phyloP scores from a whole-genome alignment of 1,140 invertebrate genomes.

The Neodiprion lecontei region DNA sequence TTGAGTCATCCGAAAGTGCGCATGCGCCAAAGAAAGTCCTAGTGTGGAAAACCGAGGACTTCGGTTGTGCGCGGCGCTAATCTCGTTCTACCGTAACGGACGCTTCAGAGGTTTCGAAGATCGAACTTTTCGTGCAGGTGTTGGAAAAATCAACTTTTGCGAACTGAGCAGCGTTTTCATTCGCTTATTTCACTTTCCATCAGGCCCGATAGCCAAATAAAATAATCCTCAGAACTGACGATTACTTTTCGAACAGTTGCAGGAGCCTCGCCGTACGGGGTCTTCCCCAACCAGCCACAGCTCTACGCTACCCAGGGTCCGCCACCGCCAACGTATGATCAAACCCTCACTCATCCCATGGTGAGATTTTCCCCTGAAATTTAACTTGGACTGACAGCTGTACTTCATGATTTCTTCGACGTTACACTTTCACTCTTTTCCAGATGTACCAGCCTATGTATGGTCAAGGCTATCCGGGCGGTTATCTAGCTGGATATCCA shows the following conservation, averaged over 20 bases:
- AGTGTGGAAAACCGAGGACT: no score
- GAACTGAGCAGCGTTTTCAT: no score
- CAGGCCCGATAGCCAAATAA: no score
- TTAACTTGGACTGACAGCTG: neutral
- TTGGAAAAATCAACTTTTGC: no score
- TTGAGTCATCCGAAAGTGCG: no score
- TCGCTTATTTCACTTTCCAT: no score
- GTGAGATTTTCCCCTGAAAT: constrained; percentile 52
- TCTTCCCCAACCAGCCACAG: constrained; percentile 67
- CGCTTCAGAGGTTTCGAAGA: no score
- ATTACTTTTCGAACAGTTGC: constrained; percentile 58
- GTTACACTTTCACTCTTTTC: constrained; percentile 31
- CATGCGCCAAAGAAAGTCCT: no score
- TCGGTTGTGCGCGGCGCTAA: no score
- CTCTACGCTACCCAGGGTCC: constrained; percentile 64
- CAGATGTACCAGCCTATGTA: constrained; percentile 80
- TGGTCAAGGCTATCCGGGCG: constrained; percentile 72
- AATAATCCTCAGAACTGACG: neutral
- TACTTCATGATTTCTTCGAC: constrained; percentile 8
- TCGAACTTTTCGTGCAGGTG: no score
- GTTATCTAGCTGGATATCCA: constrained; percentile 74
- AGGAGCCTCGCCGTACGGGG: constrained; percentile 69
- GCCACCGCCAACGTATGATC: constrained; percentile 70
- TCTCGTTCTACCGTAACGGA: no score
- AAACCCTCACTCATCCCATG: constrained; percentile 69